Evolutionary conservation across 2,113 vertebrate species (phyloP).

Genomic region (Indicator indicator): DNA sequence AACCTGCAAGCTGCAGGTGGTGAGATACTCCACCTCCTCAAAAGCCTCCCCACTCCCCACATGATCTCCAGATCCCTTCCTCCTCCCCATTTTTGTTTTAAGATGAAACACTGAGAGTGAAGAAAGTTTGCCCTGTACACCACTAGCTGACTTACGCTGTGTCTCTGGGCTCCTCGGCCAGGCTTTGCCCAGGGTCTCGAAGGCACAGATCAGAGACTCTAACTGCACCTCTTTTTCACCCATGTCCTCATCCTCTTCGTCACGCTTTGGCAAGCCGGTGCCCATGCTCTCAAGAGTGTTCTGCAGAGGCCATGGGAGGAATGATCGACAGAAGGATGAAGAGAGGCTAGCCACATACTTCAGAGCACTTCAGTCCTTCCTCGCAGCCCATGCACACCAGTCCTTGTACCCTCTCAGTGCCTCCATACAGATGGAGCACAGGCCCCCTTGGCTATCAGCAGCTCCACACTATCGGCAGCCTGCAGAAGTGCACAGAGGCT

Average conservation of each 20-base stretch:
- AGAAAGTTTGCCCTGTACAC: background rate
- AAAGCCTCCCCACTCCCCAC: background rate
- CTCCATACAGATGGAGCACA: background rate
- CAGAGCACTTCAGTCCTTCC: background rate
- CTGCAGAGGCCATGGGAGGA: slow-evolving; percentile 64
- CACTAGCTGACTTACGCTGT: slow-evolving; percentile 80
- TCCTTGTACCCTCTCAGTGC: background rate
- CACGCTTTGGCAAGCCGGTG: slow-evolving; percentile 68
- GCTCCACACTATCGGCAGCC: accelerated
- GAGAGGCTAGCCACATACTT: background rate
- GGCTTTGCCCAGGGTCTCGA: slow-evolving; percentile 90
- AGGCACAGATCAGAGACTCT: slow-evolving; percentile 89
- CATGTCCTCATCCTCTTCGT: slow-evolving; percentile 77
- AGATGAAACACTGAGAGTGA: background rate
- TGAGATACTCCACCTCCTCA: background rate
- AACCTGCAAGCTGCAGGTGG: background rate
- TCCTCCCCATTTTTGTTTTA: background rate
- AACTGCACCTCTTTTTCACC: slow-evolving; percentile 87
- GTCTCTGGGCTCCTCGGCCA: slow-evolving; percentile 88
- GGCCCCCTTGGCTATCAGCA: accelerated
- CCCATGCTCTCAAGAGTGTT: slow-evolving; percentile 80
- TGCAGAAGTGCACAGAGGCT: background rate
- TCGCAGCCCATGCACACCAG: background rate
- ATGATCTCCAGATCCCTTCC: background rate
- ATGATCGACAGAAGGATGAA: background rate